phyloP scores from a whole-genome alignment of 2,113 vertebrate species.

The Pyxicephalus adspersus region DNA sequence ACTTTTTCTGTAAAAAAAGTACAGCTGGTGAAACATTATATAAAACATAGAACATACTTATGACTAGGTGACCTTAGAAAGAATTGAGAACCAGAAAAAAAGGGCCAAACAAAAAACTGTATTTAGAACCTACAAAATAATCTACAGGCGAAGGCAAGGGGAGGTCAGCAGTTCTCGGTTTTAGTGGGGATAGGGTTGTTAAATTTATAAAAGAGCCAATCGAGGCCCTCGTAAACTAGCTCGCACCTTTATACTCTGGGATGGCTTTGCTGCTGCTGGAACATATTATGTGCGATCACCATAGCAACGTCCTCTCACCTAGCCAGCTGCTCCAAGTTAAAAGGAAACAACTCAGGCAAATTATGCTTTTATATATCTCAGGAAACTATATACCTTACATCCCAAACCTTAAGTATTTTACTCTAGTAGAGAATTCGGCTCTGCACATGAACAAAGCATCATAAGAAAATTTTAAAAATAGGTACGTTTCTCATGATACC shows the following conservation, averaged over 20 bases:
- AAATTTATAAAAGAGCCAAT: slow-evolving; percentile 46
- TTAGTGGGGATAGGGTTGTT: slow-evolving; percentile 14
- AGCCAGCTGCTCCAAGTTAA: slow-evolving; percentile 40
- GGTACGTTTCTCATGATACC: background rate
- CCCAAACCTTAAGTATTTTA: background rate
- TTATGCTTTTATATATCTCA: background rate
- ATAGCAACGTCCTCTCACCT: slow-evolving; percentile 27
- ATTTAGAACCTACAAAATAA: slow-evolving; percentile 7
- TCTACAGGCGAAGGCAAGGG: slow-evolving; percentile 27
- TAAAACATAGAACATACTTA: background rate
- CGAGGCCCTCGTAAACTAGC: slow-evolving; percentile 28
- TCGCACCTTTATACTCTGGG: slow-evolving; percentile 32
- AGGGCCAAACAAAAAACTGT: background rate
- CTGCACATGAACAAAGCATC: background rate
- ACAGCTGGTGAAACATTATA: background rate
- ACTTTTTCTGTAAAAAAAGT: background rate
- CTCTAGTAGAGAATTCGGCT: background rate
- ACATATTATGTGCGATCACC: slow-evolving; percentile 45
- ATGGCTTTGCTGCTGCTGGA: slow-evolving; percentile 30
- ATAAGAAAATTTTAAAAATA: background rate
- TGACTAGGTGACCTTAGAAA: background rate
- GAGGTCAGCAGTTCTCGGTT: slow-evolving; percentile 18
- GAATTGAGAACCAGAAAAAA: background rate
- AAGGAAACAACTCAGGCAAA: slow-evolving; percentile 25
- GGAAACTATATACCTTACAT: slow-evolving; percentile 12